Evolutionary conservation across 1,140 invertebrate genomes (phyloP).

Genomic region (Oreohelix idahoensis): DNA sequence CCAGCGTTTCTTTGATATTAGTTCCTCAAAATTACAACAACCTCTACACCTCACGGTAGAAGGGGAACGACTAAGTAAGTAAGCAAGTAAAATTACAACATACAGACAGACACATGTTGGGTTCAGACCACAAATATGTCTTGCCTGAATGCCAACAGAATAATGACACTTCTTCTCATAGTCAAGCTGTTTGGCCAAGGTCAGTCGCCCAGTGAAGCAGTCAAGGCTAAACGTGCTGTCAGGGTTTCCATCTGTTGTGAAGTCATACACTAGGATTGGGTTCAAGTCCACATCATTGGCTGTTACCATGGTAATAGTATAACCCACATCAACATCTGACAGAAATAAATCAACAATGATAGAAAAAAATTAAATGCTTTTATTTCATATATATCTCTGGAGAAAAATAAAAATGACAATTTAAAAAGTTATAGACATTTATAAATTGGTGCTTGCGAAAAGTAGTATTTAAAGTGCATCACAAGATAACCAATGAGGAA

Average conservation of each 20-base stretch:
- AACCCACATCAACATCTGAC: slow-evolving; percentile 85
- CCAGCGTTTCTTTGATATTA: too few species aligned
- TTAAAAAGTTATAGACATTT: too few species aligned
- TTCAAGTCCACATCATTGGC: slow-evolving; percentile 97
- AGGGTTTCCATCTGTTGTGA: slow-evolving; percentile 77
- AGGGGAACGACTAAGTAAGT: too few species aligned
- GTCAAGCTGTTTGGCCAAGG: slow-evolving; percentile 84
- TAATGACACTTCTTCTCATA: slow-evolving; percentile 77
- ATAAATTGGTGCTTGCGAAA: too few species aligned
- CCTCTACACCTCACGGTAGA: too few species aligned
- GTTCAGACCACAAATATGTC: slow-evolving; percentile 23
- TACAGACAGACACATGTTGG: too few species aligned
- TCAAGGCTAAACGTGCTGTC: slow-evolving; percentile 86
- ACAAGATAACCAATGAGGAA: too few species aligned
- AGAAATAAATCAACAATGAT: not conserved
- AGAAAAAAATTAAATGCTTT: not conserved
- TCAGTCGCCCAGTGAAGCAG: slow-evolving; percentile 89
- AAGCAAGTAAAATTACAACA: too few species aligned
- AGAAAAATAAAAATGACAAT: too few species aligned
- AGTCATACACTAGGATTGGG: slow-evolving; percentile 88
- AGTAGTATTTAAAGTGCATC: too few species aligned
- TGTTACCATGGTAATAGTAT: slow-evolving; percentile 88
- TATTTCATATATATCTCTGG: too few species aligned
- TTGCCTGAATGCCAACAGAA: slow-evolving; percentile 54
- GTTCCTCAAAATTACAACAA: too few species aligned